Conservation (phyloP, 2,113 vertebrate genomes). For the Bufo bufo region DNA sequence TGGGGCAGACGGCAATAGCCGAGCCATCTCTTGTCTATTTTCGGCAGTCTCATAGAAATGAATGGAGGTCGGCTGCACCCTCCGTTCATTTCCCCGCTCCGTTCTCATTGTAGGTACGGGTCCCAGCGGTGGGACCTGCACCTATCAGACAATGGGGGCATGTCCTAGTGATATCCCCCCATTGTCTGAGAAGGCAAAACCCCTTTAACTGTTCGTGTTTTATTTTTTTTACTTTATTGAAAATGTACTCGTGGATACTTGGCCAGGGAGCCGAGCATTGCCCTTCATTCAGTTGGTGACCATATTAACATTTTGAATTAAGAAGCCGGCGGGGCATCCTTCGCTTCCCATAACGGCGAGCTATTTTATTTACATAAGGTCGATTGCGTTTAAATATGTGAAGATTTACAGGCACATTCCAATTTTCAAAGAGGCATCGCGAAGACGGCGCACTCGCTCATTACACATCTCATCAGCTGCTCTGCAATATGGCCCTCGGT, state of each 20-base stretch:
- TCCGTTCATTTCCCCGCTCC: too few species aligned
- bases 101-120: too few species aligned
- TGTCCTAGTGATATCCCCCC: too few species aligned
- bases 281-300: constrained; percentile 7
- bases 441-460: constrained; percentile 14
- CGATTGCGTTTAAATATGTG: constrained; percentile 41
- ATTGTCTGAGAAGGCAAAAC: too few species aligned
- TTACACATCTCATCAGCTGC: constrained; percentile 45
- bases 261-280: not conserved
- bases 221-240: not conserved
- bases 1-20: too few species aligned
- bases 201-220: too few species aligned
- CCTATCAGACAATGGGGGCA: too few species aligned
- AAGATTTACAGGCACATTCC: constrained; percentile 48
- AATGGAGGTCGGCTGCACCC: too few species aligned
- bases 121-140: too few species aligned
- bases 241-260: not conserved
- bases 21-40: too few species aligned
- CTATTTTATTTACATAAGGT: constrained; percentile 28
- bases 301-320: constrained; percentile 49
- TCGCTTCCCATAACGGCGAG: constrained; percentile 32
- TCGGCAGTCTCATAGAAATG: too few species aligned
- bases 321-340: constrained; percentile 32
- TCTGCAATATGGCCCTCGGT: constrained; percentile 54
- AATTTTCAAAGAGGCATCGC: constrained; percentile 47